These are phyloP conservation scores for Gouania willdenowi DNA, from an alignment of 2,797 vertebrate genomes.

Conservation along the genomic window DNA sequence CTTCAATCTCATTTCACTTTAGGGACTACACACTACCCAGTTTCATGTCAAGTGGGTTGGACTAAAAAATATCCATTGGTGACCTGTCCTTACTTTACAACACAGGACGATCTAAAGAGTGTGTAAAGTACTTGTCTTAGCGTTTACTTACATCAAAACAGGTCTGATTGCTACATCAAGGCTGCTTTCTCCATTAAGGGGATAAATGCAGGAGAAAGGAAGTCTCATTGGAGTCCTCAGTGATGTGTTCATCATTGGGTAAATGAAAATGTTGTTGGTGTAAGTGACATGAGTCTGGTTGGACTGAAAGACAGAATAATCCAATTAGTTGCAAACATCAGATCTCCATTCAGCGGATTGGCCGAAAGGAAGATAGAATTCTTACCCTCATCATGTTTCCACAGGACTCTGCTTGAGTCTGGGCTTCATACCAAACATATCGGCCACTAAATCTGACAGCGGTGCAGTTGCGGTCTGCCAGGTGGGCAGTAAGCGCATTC, in stretches of 20 bases:
- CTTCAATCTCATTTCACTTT: too few species aligned
- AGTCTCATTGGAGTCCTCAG: slow-evolving; percentile 57
- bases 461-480: slow-evolving; percentile 43
- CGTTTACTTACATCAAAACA: slow-evolving; percentile 47
- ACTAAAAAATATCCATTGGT: too few species aligned
- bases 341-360: too few species aligned
- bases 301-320: slow-evolving; percentile 39
- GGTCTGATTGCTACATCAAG: slow-evolving; percentile 65
- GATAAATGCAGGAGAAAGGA: slow-evolving; percentile 72
- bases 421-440: slow-evolving; percentile 56
- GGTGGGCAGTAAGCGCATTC: slow-evolving; percentile 46
- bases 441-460: background rate
- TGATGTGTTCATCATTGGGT: slow-evolving; percentile 38
- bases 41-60: too few species aligned
- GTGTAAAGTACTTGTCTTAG: too few species aligned
- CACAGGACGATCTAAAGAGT: too few species aligned
- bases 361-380: background rate
- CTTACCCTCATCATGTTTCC: slow-evolving; percentile 56
- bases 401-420: slow-evolving; percentile 30
- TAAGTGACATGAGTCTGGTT: slow-evolving; percentile 60
- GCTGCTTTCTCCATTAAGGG: slow-evolving; percentile 63
- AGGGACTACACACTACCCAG: too few species aligned
- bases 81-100: too few species aligned
- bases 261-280: slow-evolving; percentile 63
- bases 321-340: too few species aligned